phyloP scores from a whole-genome alignment of 2,113 vertebrate species.

The Laticauda laticaudata region DNA sequence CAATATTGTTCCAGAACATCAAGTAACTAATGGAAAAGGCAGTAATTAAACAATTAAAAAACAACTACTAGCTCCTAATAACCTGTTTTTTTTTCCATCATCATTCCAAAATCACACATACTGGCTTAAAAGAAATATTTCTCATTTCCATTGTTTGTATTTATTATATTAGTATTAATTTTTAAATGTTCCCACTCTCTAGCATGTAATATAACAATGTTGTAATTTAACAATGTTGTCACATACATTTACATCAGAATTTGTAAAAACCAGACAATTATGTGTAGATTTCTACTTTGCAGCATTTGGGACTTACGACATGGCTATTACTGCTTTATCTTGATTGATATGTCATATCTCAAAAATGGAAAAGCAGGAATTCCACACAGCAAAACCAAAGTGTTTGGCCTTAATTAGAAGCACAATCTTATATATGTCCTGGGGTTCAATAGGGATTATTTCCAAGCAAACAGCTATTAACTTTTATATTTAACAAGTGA shows the following conservation, averaged over 20 bases:
- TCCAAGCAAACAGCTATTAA: background rate
- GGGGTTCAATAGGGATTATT: background rate
- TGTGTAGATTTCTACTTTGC: background rate
- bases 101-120: background rate
- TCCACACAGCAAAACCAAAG: background rate
- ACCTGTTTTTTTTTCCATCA: rapidly evolving
- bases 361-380: background rate
- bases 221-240: background rate
- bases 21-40: conserved; percentile 74
- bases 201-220: background rate
- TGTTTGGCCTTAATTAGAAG: background rate
- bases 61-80: conserved; percentile 7
- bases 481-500: background rate
- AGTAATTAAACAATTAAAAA: conserved; percentile 23
- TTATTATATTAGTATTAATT: background rate
- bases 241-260: background rate
- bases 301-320: background rate
- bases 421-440: background rate
- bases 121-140: background rate
- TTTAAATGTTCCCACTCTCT: background rate
- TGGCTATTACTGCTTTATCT: rapidly evolving
- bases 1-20: conserved; percentile 91
- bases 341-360: background rate
- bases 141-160: background rate
- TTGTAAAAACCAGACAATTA: background rate